Percentiles rank a stretch among this genome's conserved stretches.
Conservation (phyloP, 2,888 invertebrate species). For the Synergus laeviventris region DNA sequence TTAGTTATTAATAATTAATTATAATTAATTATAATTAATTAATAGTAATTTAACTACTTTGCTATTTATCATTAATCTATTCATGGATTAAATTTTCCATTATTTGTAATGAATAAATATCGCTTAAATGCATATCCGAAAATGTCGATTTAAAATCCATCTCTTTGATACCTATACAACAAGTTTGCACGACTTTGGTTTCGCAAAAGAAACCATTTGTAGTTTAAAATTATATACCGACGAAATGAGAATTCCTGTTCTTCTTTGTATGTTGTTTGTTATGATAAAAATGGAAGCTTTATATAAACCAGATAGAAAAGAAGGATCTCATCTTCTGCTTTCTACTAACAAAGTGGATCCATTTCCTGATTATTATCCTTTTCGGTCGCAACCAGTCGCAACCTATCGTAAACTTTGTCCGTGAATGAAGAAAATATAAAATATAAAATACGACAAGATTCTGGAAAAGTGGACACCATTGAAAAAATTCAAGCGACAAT, state of each 20-base stretch:
- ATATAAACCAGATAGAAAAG: background rate
- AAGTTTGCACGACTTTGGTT: background rate
- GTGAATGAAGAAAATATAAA: background rate
- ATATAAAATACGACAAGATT: background rate
- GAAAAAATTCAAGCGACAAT: background rate
- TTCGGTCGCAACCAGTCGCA: background rate
- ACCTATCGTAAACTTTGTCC: background rate
- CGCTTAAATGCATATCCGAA: too few species aligned
- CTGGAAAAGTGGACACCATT: background rate
- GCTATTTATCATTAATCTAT: too few species aligned
- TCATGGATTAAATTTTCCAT: too few species aligned
- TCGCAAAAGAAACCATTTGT: background rate
- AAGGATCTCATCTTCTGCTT: background rate
- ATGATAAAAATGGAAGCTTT: background rate
- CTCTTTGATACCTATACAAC: background rate
- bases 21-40: too few species aligned
- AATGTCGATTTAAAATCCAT: background rate
- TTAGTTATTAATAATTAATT: too few species aligned
- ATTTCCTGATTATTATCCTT: slow-evolving; percentile 4
- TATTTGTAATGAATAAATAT: too few species aligned
- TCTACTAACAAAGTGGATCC: slow-evolving; percentile 1
- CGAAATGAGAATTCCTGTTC: background rate
- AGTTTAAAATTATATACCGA: background rate
- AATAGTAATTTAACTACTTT: too few species aligned
- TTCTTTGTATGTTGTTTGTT: background rate